Conservation (phyloP, 2,113 vertebrate genomes). For the Carlito syrichta region DNA sequence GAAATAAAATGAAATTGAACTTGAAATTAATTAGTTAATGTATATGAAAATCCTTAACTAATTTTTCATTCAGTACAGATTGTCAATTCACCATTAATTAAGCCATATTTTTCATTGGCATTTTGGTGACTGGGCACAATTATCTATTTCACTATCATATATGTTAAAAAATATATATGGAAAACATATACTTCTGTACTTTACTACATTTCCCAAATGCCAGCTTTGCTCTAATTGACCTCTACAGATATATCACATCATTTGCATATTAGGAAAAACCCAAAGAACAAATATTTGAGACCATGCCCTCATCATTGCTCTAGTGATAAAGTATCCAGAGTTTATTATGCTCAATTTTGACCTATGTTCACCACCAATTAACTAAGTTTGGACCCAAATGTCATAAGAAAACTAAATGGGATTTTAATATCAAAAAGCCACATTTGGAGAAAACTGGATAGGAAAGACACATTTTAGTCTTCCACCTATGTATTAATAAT, state of each 20-base stretch:
- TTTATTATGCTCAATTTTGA: too few species aligned
- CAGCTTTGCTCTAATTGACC: neutral
- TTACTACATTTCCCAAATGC: neutral
- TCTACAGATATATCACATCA: neutral
- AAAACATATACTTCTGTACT: neutral
- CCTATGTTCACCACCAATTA: too few species aligned
- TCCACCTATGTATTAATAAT: neutral
- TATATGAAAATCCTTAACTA: slow-evolving; percentile 9
- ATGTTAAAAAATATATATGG: neutral
- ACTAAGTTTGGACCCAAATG: too few species aligned
- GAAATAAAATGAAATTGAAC: slow-evolving; percentile 17
- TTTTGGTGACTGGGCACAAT: neutral
- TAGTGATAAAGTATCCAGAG: neutral
- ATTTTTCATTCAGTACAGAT: neutral
- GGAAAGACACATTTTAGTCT: neutral
- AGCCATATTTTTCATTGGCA: neutral
- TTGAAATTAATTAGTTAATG: neutral
- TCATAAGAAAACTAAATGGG: neutral
- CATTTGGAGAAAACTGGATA: neutral
- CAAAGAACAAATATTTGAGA: neutral
- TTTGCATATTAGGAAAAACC: neutral
- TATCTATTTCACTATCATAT: neutral
- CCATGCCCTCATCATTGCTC: neutral
- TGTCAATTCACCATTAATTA: neutral
- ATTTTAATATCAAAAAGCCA: neutral